Conservation (phyloP, 2,113 vertebrate genomes). For the Ctenodactylus gundi region DNA sequence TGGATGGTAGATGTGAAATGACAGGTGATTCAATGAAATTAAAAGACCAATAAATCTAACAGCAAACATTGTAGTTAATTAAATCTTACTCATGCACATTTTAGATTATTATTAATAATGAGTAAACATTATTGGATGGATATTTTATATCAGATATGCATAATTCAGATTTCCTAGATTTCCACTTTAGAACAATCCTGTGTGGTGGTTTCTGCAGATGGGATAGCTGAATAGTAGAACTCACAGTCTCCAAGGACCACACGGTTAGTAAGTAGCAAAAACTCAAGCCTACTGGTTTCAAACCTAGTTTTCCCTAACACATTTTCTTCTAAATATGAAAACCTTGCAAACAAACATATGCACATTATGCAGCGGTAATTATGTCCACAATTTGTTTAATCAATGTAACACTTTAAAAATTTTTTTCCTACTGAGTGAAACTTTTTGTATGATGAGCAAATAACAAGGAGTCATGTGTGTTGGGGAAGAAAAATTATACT, state of each 20-base stretch:
- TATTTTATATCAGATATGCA: background rate
- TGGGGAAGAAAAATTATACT: too few relatives aligned
- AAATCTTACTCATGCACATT: background rate
- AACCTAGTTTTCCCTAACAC: background rate
- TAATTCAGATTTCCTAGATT: background rate
- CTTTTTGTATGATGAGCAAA: slow-evolving; percentile 47
- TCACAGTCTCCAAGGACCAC: background rate
- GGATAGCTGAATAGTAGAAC: slow-evolving; percentile 22
- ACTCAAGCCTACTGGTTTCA: background rate
- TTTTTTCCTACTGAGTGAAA: background rate
- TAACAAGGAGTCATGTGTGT: background rate
- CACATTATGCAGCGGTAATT: background rate
- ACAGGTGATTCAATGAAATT: slow-evolving; percentile 32
- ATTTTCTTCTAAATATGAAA: background rate
- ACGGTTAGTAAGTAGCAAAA: background rate
- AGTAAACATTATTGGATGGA: background rate
- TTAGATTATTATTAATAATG: slow-evolving; percentile 17
- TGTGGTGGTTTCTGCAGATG: background rate
- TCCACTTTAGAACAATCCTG: background rate
- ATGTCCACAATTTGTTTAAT: background rate
- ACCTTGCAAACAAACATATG: background rate
- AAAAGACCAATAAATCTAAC: background rate
- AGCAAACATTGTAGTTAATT: slow-evolving; percentile 26
- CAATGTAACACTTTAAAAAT: background rate
- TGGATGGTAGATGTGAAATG: background rate